Base-by-base conservation (phyloP, 2,888 invertebrate genomes). In the Tiliacea citrago region DNA sequence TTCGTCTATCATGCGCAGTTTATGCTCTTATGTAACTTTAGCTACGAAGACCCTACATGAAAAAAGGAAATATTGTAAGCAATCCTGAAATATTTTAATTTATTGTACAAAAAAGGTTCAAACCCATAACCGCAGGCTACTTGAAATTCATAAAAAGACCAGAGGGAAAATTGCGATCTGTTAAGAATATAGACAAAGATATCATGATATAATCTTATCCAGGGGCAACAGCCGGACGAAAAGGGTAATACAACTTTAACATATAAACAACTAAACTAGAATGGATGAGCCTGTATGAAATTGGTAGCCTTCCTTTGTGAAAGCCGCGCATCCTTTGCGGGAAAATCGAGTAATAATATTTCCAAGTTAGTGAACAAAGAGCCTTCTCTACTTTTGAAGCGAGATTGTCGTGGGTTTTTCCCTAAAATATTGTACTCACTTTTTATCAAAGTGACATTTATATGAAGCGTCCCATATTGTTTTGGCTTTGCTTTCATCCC, bases 301-400 rank as follows among this genome's bases (percentile, higher is more conserved):
- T 94, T 94, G 92, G 89, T 90, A 86, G 89, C 87, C 90, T 88
- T 89, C 88, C 89, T 92, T 92, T 93, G 91, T 90, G 83, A 83
- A 83, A 88, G 86, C 84, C 68, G 79, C 81, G 89, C 90, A 91
- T 92, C 92, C 91, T 94, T 94, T 93, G 91, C 91, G 90, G 90
- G 86, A 90, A 82, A 93, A 93, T 93, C 92, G 91, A 90, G 92
- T 93, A 94, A 94, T 95, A 94, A 93, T 92, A 95, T 95, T 95
- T 95, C 94, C 94, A 91, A 94, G 89, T 92, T 92, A 86, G 88
- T 94, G 94, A 93, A 92, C 94, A 94, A 93, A 94, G 92, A 89
- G 86, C 83, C 79, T 85, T 86, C 82, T 85, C 89, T 92, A 87
- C 88, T 88, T 91, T 93, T 93, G 91, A 92, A 91, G 91, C 89